phyloP scores from a whole-genome alignment of 1,140 invertebrate genomes.

The Diorhabda elongata region DNA sequence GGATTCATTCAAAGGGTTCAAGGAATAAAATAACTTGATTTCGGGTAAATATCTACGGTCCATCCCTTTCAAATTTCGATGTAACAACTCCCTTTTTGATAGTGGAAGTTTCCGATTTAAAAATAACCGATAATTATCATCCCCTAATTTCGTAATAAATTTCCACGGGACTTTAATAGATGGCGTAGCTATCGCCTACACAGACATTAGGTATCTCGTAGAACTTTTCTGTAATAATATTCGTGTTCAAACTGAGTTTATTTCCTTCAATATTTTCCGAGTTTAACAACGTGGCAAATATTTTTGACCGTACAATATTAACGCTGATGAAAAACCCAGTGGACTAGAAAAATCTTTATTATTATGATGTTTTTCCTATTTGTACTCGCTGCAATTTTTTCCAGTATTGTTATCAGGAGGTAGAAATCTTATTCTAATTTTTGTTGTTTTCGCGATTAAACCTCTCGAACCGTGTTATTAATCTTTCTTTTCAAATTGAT shows the following conservation, averaged over 20 bases:
- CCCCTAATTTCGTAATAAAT: too few species aligned
- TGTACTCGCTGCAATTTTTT: neutral
- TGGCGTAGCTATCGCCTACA: too few species aligned
- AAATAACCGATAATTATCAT: too few species aligned
- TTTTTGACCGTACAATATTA: neutral
- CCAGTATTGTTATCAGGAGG: neutral
- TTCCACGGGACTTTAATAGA: too few species aligned
- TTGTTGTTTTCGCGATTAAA: neutral
- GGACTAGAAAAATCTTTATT: conserved; percentile 12
- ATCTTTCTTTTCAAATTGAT: too few species aligned
- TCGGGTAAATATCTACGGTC: conserved; percentile 4
- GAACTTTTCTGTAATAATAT: too few species aligned
- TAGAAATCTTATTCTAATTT: neutral
- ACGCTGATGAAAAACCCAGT: conserved; percentile 10
- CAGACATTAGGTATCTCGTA: too few species aligned
- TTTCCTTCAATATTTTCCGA: too few species aligned
- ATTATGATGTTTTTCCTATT: neutral
- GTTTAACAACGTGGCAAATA: too few species aligned
- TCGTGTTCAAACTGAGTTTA: too few species aligned
- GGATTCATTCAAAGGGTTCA: conserved; percentile 8
- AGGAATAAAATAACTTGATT: neutral
- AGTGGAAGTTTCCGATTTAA: too few species aligned
- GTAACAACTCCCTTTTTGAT: too few species aligned
- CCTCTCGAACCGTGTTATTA: neutral
- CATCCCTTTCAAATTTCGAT: conserved; percentile 4